phyloP scores from a whole-genome alignment of 2,888 invertebrate species.

The Lissocephala sabroskyi region DNA sequence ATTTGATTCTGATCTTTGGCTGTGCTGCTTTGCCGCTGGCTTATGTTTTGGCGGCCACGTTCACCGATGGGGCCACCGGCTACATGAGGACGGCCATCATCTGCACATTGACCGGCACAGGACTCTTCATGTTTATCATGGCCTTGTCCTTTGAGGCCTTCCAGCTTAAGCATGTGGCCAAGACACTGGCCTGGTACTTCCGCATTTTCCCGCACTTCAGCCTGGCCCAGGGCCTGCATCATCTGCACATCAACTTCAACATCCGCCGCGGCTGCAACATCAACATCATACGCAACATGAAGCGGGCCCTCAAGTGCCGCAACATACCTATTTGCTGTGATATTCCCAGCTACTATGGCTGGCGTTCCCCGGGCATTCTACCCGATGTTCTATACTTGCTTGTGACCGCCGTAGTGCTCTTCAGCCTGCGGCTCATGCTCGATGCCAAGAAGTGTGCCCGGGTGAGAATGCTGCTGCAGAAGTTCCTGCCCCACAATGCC shows the following conservation, averaged over 20 bases:
- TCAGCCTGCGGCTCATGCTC: conserved; percentile 75
- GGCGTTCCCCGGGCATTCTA: conserved; percentile 80
- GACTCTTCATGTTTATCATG: conserved; percentile 7
- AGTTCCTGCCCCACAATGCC: not conserved
- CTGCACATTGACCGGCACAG: conserved; percentile 9
- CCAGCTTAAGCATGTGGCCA: conserved; percentile 75
- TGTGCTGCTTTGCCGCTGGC: conserved; percentile 80
- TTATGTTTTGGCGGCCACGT: conserved; percentile 79
- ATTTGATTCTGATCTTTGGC: conserved; percentile 77
- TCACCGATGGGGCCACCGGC: conserved; percentile 81
- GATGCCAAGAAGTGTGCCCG: conserved; percentile 10
- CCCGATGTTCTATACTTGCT: conserved; percentile 77
- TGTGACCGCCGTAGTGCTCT: conserved; percentile 74
- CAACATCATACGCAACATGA: not conserved
- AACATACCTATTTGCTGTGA: conserved; percentile 31
- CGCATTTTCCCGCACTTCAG: conserved; percentile 80
- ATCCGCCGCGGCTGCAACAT: conserved; percentile 29
- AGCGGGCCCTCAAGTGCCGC: conserved; percentile 10
- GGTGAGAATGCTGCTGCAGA: not conserved
- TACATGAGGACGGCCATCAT: conserved; percentile 73
- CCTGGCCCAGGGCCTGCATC: conserved; percentile 72
- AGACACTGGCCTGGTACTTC: conserved; percentile 78
- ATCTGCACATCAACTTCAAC: conserved; percentile 43
- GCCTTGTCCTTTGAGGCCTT: conserved; percentile 25
- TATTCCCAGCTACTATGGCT: conserved; percentile 75